Conservation (phyloP, 1,140 invertebrate genomes). For the Tetragonula clypearis region DNA sequence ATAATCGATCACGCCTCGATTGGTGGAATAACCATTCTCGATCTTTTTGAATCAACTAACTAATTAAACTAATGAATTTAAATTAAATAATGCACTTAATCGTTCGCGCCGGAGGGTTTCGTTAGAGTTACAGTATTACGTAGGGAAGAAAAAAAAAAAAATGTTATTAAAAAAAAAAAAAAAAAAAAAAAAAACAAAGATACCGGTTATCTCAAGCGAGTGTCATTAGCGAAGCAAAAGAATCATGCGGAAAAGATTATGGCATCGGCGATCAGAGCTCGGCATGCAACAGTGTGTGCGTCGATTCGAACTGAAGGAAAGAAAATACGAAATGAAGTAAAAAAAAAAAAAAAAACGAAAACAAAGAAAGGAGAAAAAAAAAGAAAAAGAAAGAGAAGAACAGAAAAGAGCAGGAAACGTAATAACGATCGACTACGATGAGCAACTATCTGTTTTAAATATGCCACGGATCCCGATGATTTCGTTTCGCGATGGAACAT, state of each 20-base stretch:
- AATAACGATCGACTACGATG: not conserved
- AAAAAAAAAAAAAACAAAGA: slow-evolving; percentile 11
- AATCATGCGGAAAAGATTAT: not conserved
- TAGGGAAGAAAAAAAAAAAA: slow-evolving; percentile 25
- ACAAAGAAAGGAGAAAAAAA: not conserved
- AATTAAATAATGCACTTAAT: slow-evolving; percentile 39
- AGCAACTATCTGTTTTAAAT: slow-evolving; percentile 3
- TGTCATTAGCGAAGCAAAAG: slow-evolving; percentile 53
- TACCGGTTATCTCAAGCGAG: slow-evolving; percentile 13
- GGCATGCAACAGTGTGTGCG: not conserved
- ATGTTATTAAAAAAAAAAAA: not conserved
- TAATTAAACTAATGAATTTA: slow-evolving; percentile 65
- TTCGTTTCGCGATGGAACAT: slow-evolving; percentile 20
- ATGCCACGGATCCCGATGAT: not conserved
- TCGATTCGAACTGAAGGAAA: not conserved
- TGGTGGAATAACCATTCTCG: slow-evolving; percentile 66
- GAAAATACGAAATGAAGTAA: not conserved
- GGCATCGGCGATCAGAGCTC: not conserved
- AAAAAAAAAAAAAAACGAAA: not conserved
- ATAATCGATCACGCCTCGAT: slow-evolving; percentile 65
- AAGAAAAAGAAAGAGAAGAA: not conserved
- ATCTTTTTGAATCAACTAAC: slow-evolving; percentile 68
- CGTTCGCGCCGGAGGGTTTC: slow-evolving; percentile 45
- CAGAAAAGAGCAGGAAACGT: not conserved
- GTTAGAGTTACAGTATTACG: slow-evolving; percentile 41